Percentiles rank a stretch among this genome's conserved stretches.
Evolutionary conservation across 2,888 invertebrate genomes (phyloP).

Genomic region (Conomelus anceps): DNA sequence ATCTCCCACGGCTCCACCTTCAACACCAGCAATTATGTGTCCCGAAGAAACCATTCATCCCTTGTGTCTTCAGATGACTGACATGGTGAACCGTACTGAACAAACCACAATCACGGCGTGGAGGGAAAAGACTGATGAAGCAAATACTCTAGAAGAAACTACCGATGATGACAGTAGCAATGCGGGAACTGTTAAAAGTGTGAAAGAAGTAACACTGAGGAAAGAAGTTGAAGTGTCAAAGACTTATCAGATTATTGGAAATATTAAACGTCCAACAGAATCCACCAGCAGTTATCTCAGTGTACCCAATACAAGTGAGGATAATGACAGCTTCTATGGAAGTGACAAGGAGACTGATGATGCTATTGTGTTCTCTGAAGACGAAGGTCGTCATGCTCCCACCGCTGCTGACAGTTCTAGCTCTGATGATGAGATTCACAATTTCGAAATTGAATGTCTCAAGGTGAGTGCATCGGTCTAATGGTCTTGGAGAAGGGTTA

Average conservation of each 20-base stretch:
- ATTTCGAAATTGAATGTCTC: neutral
- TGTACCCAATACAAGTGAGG: constrained; percentile 35
- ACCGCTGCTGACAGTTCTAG: constrained; percentile 41
- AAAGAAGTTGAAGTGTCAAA: constrained; percentile 38
- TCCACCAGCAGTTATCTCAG: neutral
- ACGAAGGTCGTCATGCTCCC: constrained; percentile 47
- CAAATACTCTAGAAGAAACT: neutral
- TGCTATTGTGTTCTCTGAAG: constrained; percentile 54
- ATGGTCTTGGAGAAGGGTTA: neutral
- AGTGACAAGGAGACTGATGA: constrained; percentile 57
- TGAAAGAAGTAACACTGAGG: constrained; percentile 35
- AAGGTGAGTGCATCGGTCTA: constrained; percentile 15
- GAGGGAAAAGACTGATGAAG: constrained; percentile 27
- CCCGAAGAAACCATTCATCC: constrained; percentile 22
- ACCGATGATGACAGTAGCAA: neutral
- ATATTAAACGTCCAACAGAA: constrained; percentile 28
- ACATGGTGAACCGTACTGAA: constrained; percentile 36
- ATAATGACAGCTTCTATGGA: constrained; percentile 54
- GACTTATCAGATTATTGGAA: constrained; percentile 37
- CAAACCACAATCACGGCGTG: constrained; percentile 35
- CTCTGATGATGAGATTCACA: constrained; percentile 41
- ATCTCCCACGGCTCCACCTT: constrained; percentile 13
- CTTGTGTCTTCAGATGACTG: constrained; percentile 36
- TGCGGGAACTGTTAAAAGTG: constrained; percentile 2
- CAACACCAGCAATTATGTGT: constrained; percentile 10